phyloP scores from a whole-genome alignment of 37 sponge, comb jelly and placozoan species.

The Oopsacas minuta region DNA sequence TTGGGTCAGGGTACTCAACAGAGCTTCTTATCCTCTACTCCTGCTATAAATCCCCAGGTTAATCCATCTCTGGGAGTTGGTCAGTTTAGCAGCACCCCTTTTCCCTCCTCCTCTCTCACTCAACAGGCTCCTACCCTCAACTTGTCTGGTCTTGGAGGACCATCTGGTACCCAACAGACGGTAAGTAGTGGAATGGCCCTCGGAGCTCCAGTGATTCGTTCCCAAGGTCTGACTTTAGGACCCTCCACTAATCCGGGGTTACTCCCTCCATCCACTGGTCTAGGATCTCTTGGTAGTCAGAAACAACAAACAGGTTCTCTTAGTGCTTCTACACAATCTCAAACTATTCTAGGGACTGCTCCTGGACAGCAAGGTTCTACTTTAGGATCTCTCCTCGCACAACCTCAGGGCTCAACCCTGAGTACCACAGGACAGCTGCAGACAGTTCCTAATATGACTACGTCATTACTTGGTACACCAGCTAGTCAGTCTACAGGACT shows the following conservation, averaged over 20 bases:
- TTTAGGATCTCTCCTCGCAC: background rate
- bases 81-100: slow-evolving; percentile 5
- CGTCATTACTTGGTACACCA: background rate
- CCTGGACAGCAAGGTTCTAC: too few species aligned
- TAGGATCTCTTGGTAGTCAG: background rate
- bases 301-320: too few species aligned
- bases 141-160: background rate
- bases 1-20: background rate
- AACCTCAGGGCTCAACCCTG: background rate
- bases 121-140: background rate
- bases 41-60: background rate
- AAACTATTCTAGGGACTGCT: too few species aligned
- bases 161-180: background rate
- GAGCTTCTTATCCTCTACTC: background rate
- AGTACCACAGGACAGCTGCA: background rate
- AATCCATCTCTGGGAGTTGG: background rate
- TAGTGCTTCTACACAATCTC: too few species aligned
- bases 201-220: background rate
- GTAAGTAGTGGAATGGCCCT: background rate
- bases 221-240: background rate
- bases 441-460: background rate
- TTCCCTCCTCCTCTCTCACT: background rate
- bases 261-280: background rate
- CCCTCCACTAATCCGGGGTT: background rate
- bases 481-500: background rate